Evolutionary conservation across 37 sponge, comb jelly and placozoan genomes (phyloP), one percentile per base, ranked within the genome.

Genomic region (Hormiphora californensis): DNA sequence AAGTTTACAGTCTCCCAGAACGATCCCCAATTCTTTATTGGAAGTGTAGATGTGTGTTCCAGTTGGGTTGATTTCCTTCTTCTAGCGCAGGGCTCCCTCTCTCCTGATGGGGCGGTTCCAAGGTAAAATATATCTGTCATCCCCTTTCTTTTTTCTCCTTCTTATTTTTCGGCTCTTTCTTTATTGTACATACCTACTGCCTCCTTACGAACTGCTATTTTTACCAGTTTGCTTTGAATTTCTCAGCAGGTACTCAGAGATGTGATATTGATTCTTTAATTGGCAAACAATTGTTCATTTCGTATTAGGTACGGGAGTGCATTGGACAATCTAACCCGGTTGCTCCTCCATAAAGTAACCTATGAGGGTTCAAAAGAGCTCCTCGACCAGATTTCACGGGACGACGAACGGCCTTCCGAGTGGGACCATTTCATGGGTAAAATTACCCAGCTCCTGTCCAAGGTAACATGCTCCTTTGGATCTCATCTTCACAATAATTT

Each of bases 21-120:
- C n/a, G 81, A 73, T 46, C 36, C 81, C 1, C 46, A 73, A 43
- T 21, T 73, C 46, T 73, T 73, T 33, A 73, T 43, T 28, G 81
- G 81, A 33, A 73, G 46, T 15, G 44, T 73, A 28, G 81, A 73
- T 41, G 44, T 73, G 43, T 73, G 81, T 41, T 43, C 46, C 25
- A 43, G 46, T 22, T 73, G 81, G 81, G 81, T 73, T 21, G 81
- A 73, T 17, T 73, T 73, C 81, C 44, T 73, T 23, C 81, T 73
- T 4, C 43, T 46, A 43, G 81, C 43, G 2, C 81, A 73, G 46
- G 81, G 81, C 25, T 73, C 81, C 12, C 44, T 73, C 23, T 73
- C 81, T 9, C 81, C 81, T 3, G 81, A 73, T 28, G 81, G 81
- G 15, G 38, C 81, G 9, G 81, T 73, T 15, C 81, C 81, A 3